Percentiles rank a stretch among this genome's conserved stretches.
These are phyloP conservation scores for Datnioides undecimradiatus DNA, from an alignment of 2,113 vertebrate genomes.

Conservation along the genomic window DNA sequence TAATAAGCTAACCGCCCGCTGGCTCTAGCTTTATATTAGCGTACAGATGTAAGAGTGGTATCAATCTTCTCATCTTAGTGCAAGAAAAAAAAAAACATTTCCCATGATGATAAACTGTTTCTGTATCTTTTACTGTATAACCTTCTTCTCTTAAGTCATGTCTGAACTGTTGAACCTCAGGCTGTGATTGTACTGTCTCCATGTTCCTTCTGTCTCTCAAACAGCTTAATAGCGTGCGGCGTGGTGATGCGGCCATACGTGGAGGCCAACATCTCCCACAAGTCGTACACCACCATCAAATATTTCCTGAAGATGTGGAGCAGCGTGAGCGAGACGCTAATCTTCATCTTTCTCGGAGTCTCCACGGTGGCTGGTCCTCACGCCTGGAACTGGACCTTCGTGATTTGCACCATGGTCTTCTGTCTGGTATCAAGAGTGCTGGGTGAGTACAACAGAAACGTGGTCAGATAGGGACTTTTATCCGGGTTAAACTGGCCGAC, in stretches of 20 bases:
- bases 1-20: too few species aligned
- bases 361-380: constrained; percentile 94
- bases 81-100: too few species aligned
- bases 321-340: constrained; percentile 97
- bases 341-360: constrained; percentile 97
- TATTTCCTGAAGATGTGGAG: constrained; percentile 99
- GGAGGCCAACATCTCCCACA: constrained; percentile 98
- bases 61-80: too few species aligned
- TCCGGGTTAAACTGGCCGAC: too few species aligned
- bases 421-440: constrained; percentile 92
- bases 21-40: too few species aligned
- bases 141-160: too few species aligned
- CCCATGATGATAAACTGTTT: too few species aligned
- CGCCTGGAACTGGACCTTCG: constrained; percentile 96
- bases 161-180: too few species aligned
- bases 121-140: too few species aligned
- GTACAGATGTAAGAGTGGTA: too few species aligned
- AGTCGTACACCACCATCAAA: constrained; percentile 97
- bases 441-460: constrained; percentile 81
- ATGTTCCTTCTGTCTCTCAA: neutral
- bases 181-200: too few species aligned
- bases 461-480: neutral
- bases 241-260: constrained; percentile 95
- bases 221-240: constrained; percentile 92
- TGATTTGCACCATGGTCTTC: constrained; percentile 90